Percentiles rank a stretch among this genome's conserved stretches.
Conservation (phyloP, 2,797 vertebrate species). For the Trachurus trachurus region DNA sequence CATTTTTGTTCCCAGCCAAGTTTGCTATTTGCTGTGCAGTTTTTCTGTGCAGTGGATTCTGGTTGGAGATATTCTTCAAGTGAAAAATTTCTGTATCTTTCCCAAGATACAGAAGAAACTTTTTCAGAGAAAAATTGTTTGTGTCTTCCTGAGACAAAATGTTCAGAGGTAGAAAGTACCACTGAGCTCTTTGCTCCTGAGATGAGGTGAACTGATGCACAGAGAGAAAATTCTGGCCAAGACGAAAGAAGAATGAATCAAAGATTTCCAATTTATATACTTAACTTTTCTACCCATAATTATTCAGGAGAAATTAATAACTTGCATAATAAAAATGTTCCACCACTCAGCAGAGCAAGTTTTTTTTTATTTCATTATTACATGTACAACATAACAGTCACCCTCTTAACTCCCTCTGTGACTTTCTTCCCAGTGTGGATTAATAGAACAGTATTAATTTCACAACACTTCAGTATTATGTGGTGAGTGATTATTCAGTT, state of each 20-base stretch:
- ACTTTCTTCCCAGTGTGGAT: constrained; percentile 44
- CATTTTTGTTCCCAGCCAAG: neutral
- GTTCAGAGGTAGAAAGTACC: constrained; percentile 27
- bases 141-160: constrained; percentile 24
- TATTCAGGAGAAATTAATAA: constrained; percentile 17
- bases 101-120: neutral
- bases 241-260: constrained; percentile 18
- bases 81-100: constrained; percentile 6
- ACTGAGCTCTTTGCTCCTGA: constrained; percentile 18
- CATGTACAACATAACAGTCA: constrained; percentile 74
- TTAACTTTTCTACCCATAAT: neutral
- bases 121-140: constrained; percentile 27
- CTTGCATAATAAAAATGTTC: constrained; percentile 53
- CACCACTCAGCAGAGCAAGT: constrained; percentile 57
- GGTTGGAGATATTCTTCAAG: neutral
- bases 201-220: no score
- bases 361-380: constrained; percentile 73
- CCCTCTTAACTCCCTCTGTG: constrained; percentile 34
- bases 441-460: constrained; percentile 69
- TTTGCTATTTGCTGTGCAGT: neutral
- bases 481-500: constrained; percentile 65
- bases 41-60: constrained; percentile 8
- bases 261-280: constrained; percentile 11
- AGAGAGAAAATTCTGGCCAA: constrained; percentile 4
- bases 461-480: constrained; percentile 70